Conservation (phyloP, 1,140 invertebrate species). For the Drosophila mojavensis region DNA sequence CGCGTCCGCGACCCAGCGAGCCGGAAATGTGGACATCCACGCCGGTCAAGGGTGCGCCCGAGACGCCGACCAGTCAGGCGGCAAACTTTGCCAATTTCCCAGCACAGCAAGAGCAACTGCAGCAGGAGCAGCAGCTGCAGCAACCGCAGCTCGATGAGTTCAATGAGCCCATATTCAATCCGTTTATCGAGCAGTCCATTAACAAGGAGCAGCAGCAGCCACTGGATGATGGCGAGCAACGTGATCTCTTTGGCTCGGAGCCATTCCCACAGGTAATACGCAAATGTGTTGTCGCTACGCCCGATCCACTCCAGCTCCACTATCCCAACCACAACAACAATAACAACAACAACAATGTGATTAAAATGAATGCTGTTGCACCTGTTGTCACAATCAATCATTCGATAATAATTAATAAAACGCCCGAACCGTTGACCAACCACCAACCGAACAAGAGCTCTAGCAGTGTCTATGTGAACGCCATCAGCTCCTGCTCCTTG, state of each 20-base stretch:
- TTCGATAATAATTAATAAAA: constrained; percentile 83
- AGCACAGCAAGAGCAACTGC: constrained; percentile 40
- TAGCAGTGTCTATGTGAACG: constrained; percentile 76
- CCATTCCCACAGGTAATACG: constrained; percentile 85
- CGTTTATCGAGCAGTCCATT: constrained; percentile 52
- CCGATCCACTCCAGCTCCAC: constrained; percentile 54
- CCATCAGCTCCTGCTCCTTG: constrained; percentile 21
- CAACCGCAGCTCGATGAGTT: constrained; percentile 70
- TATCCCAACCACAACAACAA: constrained; percentile 45
- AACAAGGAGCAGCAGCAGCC: constrained; percentile 26
- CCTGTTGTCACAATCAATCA: constrained; percentile 80
- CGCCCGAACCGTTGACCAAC: constrained; percentile 64
- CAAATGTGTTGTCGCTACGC: constrained; percentile 60
- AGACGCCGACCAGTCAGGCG: constrained; percentile 13
- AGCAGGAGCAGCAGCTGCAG: constrained; percentile 33
- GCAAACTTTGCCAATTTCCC: constrained; percentile 73
- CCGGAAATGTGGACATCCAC: constrained; percentile 79
- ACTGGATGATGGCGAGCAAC: constrained; percentile 24
- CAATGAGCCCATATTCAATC: constrained; percentile 83
- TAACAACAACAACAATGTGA: constrained; percentile 55
- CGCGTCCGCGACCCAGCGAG: constrained; percentile 26
- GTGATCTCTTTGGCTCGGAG: constrained; percentile 86
- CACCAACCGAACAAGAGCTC: constrained; percentile 11
- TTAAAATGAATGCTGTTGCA: constrained; percentile 54
- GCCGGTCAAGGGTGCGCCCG: constrained; percentile 57